These are phyloP conservation scores for Diorhabda elongata DNA, from an alignment of 1,140 invertebrate species.

Conservation along the genomic window DNA sequence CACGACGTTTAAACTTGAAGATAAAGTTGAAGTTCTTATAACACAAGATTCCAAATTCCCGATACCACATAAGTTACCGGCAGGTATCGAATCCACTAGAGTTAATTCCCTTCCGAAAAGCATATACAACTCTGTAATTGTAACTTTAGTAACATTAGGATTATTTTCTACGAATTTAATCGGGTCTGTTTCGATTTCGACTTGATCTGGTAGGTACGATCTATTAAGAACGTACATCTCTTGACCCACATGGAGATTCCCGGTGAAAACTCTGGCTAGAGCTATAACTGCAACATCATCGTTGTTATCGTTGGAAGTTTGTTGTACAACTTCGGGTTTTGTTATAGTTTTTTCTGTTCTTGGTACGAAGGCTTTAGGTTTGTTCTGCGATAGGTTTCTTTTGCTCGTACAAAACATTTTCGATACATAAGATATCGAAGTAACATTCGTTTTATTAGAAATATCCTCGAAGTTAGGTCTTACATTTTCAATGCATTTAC, in stretches of 20 bases:
- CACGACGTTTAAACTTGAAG: conserved; percentile 76
- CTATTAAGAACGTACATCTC: conserved; percentile 83
- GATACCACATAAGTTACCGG: conserved; percentile 87
- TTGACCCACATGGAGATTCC: conserved; percentile 72
- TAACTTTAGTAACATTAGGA: conserved; percentile 53
- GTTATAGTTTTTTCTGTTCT: background rate
- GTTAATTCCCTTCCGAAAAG: conserved; percentile 93
- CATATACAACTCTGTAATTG: conserved; percentile 74
- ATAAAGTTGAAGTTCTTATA: conserved; percentile 88
- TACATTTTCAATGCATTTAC: conserved; percentile 33
- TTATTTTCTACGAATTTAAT: conserved; percentile 45
- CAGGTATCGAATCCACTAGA: conserved; percentile 70
- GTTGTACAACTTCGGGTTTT: conserved; percentile 39
- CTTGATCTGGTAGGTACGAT: conserved; percentile 51
- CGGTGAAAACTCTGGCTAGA: conserved; percentile 92
- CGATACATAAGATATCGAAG: conserved; percentile 88
- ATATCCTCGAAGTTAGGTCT: conserved; percentile 60
- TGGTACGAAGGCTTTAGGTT: conserved; percentile 35
- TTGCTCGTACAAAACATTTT: conserved; percentile 89
- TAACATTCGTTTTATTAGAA: conserved; percentile 59
- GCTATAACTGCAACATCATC: conserved; percentile 78
- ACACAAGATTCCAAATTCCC: conserved; percentile 79
- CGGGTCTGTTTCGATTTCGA: conserved; percentile 23
- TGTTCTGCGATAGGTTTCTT: conserved; percentile 51
- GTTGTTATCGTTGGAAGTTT: conserved; percentile 24